Evolutionary conservation across 2,888 invertebrate genomes (phyloP).

Genomic region (Elysia crispata): DNA sequence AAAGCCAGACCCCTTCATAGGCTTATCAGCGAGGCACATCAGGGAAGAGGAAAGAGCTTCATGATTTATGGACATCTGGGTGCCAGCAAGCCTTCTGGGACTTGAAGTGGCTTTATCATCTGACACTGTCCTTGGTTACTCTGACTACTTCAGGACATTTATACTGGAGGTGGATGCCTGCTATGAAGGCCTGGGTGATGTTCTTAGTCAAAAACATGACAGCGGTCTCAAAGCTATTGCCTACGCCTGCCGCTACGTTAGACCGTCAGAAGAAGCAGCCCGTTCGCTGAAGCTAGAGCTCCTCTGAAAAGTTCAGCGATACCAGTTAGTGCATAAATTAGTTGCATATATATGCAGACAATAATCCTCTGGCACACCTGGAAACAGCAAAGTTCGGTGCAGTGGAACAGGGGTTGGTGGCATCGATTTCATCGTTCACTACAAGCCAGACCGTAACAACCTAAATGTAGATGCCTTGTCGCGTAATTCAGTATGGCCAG

Average conservation of each 20-base stretch:
- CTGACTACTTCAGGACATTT: slow-evolving; percentile 46
- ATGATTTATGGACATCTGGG: neutral
- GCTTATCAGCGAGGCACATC: neutral
- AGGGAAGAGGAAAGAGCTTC: neutral
- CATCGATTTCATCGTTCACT: slow-evolving; percentile 46
- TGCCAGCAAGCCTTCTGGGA: slow-evolving; percentile 35
- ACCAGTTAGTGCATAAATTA: slow-evolving; percentile 49
- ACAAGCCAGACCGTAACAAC: slow-evolving; percentile 42
- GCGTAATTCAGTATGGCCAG: neutral
- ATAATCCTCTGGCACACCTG: slow-evolving; percentile 35
- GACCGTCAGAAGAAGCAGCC: slow-evolving; percentile 32
- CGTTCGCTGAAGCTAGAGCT: slow-evolving; percentile 23
- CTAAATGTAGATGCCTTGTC: neutral
- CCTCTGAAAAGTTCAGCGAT: slow-evolving; percentile 47
- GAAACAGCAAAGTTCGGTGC: slow-evolving; percentile 34
- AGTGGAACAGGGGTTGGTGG: slow-evolving; percentile 39
- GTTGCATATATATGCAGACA: slow-evolving; percentile 47
- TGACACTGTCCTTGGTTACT: slow-evolving; percentile 39
- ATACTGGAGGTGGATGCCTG: slow-evolving; percentile 40
- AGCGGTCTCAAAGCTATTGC: too few relatives aligned
- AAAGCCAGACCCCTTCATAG: slow-evolving; percentile 17
- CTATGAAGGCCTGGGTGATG: slow-evolving; percentile 30
- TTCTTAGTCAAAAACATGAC: too few relatives aligned
- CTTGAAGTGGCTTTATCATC: slow-evolving; percentile 28
- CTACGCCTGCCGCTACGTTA: too few relatives aligned